phyloP scores from a whole-genome alignment of 2,113 vertebrate species.

The Notiomystis cincta region DNA sequence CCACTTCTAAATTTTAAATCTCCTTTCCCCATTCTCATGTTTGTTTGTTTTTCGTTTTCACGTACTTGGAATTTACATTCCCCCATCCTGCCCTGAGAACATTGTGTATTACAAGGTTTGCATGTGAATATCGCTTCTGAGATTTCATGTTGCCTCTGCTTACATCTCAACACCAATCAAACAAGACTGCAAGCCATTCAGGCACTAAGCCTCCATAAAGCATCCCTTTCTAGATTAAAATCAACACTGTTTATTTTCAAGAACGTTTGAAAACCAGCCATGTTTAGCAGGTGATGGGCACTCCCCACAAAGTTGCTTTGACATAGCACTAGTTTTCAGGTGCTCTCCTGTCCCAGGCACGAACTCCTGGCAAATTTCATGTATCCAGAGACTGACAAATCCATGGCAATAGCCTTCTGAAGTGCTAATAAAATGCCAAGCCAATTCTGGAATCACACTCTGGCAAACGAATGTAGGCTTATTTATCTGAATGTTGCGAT shows the following conservation, averaged over 20 bases:
- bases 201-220: not conserved
- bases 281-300: not conserved
- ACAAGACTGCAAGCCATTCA: not conserved
- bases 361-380: not conserved
- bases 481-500: not conserved
- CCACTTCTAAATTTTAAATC: not conserved
- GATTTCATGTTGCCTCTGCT: not conserved
- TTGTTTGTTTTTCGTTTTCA: not conserved
- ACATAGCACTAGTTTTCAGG: not conserved
- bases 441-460: not conserved
- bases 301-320: not conserved
- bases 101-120: not conserved
- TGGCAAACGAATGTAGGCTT: accelerated
- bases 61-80: not conserved
- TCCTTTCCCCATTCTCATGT: not conserved
- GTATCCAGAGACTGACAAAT: not conserved
- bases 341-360: not conserved
- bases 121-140: not conserved
- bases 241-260: not conserved
- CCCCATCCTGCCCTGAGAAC: not conserved
- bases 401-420: not conserved
- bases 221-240: not conserved
- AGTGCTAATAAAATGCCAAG: not conserved
- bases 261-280: not conserved
- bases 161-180: not conserved